Percentiles rank a stretch among this genome's conserved stretches.
These are phyloP conservation scores for Amphiprion percula DNA, from an alignment of 2,113 vertebrate species.

Conservation along the genomic window DNA sequence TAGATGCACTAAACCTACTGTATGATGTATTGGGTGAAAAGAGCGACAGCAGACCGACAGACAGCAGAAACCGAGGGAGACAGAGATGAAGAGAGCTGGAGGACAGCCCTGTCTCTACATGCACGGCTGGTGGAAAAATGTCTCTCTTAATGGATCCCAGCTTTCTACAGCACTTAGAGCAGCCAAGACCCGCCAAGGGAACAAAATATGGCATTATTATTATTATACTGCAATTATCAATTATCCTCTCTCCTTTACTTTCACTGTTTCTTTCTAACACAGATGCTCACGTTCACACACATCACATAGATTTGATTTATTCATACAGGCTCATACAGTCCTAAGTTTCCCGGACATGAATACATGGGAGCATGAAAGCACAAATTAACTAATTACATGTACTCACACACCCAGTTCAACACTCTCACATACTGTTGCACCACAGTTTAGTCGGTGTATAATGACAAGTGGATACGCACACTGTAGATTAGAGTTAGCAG, in stretches of 20 bases:
- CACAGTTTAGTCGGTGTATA: slow-evolving; percentile 13
- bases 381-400: slow-evolving; percentile 22
- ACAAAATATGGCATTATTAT: slow-evolving; percentile 75
- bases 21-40: slow-evolving; percentile 42
- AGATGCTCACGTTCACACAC: background rate
- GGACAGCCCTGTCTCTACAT: slow-evolving; percentile 76
- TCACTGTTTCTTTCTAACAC: slow-evolving; percentile 23
- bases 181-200: slow-evolving; percentile 62
- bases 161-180: slow-evolving; percentile 70
- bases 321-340: background rate
- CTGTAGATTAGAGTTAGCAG: slow-evolving; percentile 48
- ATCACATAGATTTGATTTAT: background rate
- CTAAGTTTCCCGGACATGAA: slow-evolving; percentile 12
- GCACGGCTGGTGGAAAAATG: slow-evolving; percentile 78
- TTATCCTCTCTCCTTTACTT: slow-evolving; percentile 50
- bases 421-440: background rate
- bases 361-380: background rate
- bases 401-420: background rate
- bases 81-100: slow-evolving; percentile 67
- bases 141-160: slow-evolving; percentile 79
- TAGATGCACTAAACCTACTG: slow-evolving; percentile 33
- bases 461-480: slow-evolving; percentile 45
- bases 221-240: slow-evolving; percentile 70
- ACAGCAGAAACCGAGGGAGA: slow-evolving; percentile 46
- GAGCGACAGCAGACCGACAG: slow-evolving; percentile 49